Percentiles rank a stretch among this genome's conserved stretches.
Conservation (phyloP, 2,888 invertebrate species). For the Lasioglossum oenotherae region DNA sequence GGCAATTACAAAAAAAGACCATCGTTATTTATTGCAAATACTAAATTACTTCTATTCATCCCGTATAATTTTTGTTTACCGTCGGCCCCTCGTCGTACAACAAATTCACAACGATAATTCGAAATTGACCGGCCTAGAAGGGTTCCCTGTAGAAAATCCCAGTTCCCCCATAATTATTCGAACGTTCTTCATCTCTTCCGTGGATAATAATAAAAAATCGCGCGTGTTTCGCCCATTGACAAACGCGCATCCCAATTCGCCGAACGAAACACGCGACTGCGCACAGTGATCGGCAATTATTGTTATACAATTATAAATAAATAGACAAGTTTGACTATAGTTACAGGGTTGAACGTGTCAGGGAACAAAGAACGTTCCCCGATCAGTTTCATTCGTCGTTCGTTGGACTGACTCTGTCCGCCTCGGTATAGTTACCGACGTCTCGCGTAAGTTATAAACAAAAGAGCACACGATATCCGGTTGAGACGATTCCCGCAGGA, state of each 20-base stretch:
- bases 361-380: conserved; percentile 15
- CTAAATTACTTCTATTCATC: conserved; percentile 10
- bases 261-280: conserved; percentile 25
- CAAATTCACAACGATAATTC: conserved; percentile 22
- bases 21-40: conserved; percentile 44
- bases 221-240: neutral
- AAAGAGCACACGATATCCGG: neutral
- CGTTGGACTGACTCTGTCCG: conserved; percentile 12
- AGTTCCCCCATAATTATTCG: conserved; percentile 2
- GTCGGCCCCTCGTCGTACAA: neutral
- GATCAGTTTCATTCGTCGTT: conserved; percentile 19
- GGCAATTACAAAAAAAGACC: neutral
- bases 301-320: conserved; percentile 33
- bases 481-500: neutral
- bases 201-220: conserved; percentile 1
- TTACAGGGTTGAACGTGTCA: neutral
- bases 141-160: conserved; percentile 27
- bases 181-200: neutral
- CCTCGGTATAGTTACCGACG: neutral
- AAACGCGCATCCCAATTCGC: neutral
- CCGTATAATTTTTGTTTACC: conserved; percentile 9
- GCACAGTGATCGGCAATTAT: conserved; percentile 15
- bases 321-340: conserved; percentile 33
- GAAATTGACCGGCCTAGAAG: conserved; percentile 16
- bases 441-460: conserved; percentile 4